These are phyloP conservation scores for Catharus bicknelli DNA, from an alignment of 2,113 vertebrate genomes.

Conservation along the genomic window DNA sequence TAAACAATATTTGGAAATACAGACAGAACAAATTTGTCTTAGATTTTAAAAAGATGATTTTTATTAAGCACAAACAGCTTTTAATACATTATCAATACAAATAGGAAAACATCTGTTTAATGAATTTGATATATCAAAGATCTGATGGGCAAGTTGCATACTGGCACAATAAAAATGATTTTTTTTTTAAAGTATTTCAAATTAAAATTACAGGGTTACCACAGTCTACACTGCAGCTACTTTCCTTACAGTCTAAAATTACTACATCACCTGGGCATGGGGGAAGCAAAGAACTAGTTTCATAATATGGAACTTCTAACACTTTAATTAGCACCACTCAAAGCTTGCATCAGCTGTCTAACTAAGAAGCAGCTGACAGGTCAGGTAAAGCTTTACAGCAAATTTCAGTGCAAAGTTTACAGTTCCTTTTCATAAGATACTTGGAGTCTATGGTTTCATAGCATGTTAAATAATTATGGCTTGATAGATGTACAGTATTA, in stretches of 20 bases:
- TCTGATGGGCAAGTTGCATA: constrained; percentile 74
- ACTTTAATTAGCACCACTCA: constrained; percentile 86
- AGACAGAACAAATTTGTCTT: constrained; percentile 63
- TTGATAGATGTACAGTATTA: constrained; percentile 75
- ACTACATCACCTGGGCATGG: constrained; percentile 76
- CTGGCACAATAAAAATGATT: constrained; percentile 79
- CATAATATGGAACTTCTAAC: constrained; percentile 75
- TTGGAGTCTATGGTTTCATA: constrained; percentile 76
- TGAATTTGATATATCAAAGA: constrained; percentile 80
- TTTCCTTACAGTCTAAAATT: constrained; percentile 77
- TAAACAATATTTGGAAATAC: constrained; percentile 22
- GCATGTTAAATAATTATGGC: constrained; percentile 81
- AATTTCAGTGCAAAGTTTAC: constrained; percentile 79
- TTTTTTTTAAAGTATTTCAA: constrained; percentile 62
- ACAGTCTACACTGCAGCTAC: constrained; percentile 74
- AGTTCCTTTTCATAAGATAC: constrained; percentile 72
- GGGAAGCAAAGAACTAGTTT: constrained; percentile 69
- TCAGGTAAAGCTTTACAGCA: constrained; percentile 81
- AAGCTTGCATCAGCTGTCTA: constrained; percentile 79
- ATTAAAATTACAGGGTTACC: constrained; percentile 79
- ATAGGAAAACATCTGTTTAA: constrained; percentile 77
- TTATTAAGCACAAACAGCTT: constrained; percentile 82
- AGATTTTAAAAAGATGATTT: constrained; percentile 78
- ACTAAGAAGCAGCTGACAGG: constrained; percentile 71
- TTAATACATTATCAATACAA: constrained; percentile 85